phyloP scores from a whole-genome alignment of 92 coral and sea anemone species.

The Metridium senile region DNA sequence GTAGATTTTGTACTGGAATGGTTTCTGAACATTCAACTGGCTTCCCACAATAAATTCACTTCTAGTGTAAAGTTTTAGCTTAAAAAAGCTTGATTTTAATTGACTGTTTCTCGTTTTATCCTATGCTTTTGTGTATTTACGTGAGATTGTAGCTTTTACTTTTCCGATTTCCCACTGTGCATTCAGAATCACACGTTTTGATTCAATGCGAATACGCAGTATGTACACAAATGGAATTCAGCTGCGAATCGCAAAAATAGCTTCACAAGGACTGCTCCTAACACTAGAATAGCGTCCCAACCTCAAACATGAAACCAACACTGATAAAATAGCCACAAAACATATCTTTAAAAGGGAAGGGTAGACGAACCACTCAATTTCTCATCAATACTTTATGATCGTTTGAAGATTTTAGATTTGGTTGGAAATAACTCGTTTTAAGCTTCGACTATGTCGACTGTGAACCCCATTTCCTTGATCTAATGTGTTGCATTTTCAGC shows the following conservation, averaged over 20 bases:
- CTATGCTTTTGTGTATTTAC: neutral
- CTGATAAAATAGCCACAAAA: conserved; percentile 16
- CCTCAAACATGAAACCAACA: neutral
- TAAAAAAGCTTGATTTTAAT: neutral
- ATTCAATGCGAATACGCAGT: conserved; percentile 26
- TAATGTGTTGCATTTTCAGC: conserved; percentile 11
- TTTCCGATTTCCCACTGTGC: conserved; percentile 24
- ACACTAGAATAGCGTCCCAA: neutral
- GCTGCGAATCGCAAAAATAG: neutral
- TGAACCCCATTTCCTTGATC: neutral
- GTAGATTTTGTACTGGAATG: neutral
- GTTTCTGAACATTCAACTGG: neutral
- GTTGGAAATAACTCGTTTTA: neutral
- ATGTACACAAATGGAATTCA: conserved; percentile 9
- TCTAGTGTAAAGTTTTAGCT: neutral
- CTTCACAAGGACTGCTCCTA: neutral
- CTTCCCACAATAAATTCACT: neutral
- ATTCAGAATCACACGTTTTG: conserved; percentile 10
- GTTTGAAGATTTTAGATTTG: neutral
- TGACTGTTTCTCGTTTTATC: neutral
- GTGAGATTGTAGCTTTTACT: neutral
- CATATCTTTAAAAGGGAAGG: conserved; percentile 3
- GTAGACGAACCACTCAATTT: conserved; percentile 16
- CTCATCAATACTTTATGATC: conserved; percentile 32
- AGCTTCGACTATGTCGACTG: neutral